These are phyloP conservation scores for Marisa cornuarietis DNA, from an alignment of 1,140 invertebrate species.

Conservation along the genomic window DNA sequence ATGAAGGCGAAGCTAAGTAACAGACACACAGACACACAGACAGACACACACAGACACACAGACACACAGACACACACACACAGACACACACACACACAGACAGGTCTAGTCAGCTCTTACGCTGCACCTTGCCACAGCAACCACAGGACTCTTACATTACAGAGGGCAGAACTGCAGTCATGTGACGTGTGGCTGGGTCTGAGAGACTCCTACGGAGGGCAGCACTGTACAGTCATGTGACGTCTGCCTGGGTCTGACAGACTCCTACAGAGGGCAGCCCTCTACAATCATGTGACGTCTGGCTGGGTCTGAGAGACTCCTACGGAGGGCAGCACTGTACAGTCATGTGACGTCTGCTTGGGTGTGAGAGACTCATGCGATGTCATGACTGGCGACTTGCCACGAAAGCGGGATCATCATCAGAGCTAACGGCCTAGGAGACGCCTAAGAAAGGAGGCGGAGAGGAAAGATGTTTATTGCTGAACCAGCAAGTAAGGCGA, in stretches of 20 bases:
- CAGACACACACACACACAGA: conserved; percentile 2
- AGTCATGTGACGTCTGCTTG: neutral
- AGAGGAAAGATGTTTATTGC: too few species aligned
- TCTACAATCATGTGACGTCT: neutral
- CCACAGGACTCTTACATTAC: neutral
- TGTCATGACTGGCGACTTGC: too few species aligned
- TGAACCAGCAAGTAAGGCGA: too few species aligned
- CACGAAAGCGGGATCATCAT: too few species aligned
- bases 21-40: neutral
- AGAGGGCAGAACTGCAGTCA: neutral
- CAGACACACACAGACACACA: neutral
- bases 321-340: neutral
- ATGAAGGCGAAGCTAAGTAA: neutral
- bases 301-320: neutral
- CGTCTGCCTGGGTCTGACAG: neutral
- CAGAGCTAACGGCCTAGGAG: too few species aligned
- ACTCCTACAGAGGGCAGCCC: neutral
- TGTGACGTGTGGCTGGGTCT: neutral
- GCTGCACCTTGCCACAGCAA: neutral
- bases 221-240: neutral
- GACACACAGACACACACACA: conserved; percentile 11
- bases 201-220: too few species aligned
- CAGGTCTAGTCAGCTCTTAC: neutral
- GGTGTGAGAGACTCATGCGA: too few species aligned
- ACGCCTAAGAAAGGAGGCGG: too few species aligned